Evolutionary conservation across 2,888 invertebrate genomes (phyloP).

Genomic region (Patella pellucida): DNA sequence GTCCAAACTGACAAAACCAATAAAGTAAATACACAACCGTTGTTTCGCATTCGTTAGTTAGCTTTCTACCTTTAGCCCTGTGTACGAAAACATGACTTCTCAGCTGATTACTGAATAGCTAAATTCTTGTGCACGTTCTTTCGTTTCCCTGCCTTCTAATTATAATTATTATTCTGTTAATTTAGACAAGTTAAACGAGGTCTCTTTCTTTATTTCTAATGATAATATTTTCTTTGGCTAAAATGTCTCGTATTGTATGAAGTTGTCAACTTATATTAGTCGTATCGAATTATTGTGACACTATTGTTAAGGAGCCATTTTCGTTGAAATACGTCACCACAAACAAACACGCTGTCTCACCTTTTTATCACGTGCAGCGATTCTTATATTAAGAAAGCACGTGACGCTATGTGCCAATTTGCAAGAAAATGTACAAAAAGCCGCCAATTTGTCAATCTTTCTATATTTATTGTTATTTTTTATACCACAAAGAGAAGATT

Average conservation of each 20-base stretch:
- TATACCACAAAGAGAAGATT: no score
- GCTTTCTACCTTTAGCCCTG: background rate
- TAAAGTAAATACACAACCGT: background rate
- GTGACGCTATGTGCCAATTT: conserved; percentile 1
- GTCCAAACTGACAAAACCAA: background rate
- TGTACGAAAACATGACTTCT: conserved; percentile 4
- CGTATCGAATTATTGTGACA: no score
- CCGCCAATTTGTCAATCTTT: no score
- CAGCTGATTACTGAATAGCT: background rate
- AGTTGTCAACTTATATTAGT: no score
- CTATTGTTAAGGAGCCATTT: background rate
- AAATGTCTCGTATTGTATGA: no score
- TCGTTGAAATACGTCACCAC: background rate
- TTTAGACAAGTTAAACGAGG: background rate
- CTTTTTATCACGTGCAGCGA: background rate
- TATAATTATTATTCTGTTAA: conserved; percentile 9
- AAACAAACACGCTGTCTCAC: background rate
- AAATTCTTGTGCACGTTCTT: background rate
- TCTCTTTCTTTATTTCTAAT: background rate
- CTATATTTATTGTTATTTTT: no score
- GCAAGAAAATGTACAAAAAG: background rate
- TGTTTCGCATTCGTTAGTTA: conserved; percentile 10
- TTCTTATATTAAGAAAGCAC: background rate
- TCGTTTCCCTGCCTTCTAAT: background rate
- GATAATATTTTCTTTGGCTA: no score